phyloP scores from a whole-genome alignment of 64 coral and sea anemone species.

The Stylophora pistillata region DNA sequence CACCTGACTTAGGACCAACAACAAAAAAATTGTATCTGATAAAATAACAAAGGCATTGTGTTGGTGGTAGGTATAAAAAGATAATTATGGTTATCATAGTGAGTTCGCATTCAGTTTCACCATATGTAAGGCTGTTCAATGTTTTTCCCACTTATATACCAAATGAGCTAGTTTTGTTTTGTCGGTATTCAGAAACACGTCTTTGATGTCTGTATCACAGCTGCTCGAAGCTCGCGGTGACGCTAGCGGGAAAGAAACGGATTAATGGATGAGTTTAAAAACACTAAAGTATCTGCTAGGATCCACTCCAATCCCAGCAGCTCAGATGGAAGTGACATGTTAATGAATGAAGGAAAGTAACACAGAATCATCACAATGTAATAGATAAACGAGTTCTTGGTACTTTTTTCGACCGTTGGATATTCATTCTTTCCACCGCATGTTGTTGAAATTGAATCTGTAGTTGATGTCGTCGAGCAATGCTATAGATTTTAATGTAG shows the following conservation, averaged over 20 bases:
- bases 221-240: background rate
- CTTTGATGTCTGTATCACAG: background rate
- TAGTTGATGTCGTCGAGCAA: background rate
- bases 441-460: background rate
- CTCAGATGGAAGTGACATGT: background rate
- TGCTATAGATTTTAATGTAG: background rate
- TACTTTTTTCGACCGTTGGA: background rate
- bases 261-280: background rate
- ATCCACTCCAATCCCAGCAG: background rate
- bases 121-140: too few species aligned
- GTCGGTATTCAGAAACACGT: too few species aligned
- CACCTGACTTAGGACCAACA: too few species aligned
- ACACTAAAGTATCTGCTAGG: background rate
- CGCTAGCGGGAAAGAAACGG: background rate
- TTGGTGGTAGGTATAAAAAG: too few species aligned
- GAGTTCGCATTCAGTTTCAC: too few species aligned
- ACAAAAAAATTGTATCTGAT: too few species aligned
- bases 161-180: too few species aligned
- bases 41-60: too few species aligned
- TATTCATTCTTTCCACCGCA: background rate
- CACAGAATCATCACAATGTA: slow-evolving; percentile 1
- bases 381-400: background rate
- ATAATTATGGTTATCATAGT: too few species aligned
- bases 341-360: background rate
- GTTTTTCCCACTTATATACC: too few species aligned